These are phyloP conservation scores for Sturnira hondurensis DNA, from an alignment of 2,113 vertebrate genomes.

Conservation along the genomic window DNA sequence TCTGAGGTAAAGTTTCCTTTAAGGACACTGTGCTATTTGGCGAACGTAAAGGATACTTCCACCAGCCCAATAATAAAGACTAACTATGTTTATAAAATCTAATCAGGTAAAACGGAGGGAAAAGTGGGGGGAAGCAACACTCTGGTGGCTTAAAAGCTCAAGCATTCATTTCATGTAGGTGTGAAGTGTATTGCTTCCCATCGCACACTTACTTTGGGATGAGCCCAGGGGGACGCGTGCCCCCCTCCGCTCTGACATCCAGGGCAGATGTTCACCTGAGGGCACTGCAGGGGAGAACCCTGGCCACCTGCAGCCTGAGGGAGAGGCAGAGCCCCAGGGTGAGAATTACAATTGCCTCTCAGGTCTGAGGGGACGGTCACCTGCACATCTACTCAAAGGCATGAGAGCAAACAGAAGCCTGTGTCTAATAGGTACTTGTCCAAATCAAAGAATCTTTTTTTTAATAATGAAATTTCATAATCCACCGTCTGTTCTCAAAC, in stretches of 20 bases:
- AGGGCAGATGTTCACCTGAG: constrained; percentile 59
- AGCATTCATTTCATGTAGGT: not conserved
- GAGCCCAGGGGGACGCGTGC: not conserved
- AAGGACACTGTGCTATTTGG: not conserved
- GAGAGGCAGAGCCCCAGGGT: not conserved
- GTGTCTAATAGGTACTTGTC: not conserved
- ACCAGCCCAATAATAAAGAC: not conserved
- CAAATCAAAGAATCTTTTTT: not conserved
- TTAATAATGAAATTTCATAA: not conserved
- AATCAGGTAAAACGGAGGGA: not conserved
- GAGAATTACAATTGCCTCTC: not conserved
- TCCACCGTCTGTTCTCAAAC: not conserved
- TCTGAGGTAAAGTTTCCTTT: not conserved
- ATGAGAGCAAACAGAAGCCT: not conserved
- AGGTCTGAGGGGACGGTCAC: not conserved
- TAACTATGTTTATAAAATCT: not conserved
- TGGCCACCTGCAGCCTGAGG: constrained; percentile 43
- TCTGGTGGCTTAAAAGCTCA: not conserved
- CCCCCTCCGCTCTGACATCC: constrained; percentile 8
- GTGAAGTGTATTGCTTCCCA: not conserved
- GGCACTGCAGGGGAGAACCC: constrained; percentile 36
- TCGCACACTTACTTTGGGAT: not conserved
- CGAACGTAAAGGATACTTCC: not conserved
- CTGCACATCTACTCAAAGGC: not conserved
- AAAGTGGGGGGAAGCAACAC: not conserved